Conservation (phyloP, 2,113 vertebrate species). For the Ammodytes dubius region DNA sequence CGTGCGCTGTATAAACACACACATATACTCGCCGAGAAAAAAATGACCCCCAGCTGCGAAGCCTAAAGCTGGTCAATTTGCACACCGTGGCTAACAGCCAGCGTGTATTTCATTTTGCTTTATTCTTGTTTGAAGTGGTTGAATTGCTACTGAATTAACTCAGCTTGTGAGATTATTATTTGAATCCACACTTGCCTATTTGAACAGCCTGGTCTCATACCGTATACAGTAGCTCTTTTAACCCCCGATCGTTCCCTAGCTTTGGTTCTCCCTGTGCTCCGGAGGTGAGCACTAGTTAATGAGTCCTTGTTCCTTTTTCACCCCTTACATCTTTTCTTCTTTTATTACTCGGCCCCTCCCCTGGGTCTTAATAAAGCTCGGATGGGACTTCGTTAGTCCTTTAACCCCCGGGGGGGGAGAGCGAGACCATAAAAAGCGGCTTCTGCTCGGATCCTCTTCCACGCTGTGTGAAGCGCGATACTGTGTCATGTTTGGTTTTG, state of each 20-base stretch:
- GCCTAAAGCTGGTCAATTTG: conserved; percentile 51
- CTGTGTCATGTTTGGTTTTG: conserved; percentile 53
- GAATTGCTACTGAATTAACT: conserved; percentile 24
- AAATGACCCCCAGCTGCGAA: conserved; percentile 56
- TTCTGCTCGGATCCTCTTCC: conserved; percentile 48
- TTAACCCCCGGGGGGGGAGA: conserved; percentile 63
- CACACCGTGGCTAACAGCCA: conserved; percentile 20
- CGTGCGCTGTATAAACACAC: not conserved
- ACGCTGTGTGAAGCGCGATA: conserved; percentile 61
- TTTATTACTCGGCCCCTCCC: conserved; percentile 56
- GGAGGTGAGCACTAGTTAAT: conserved; percentile 68
- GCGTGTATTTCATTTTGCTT: conserved; percentile 17
- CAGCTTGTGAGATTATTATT: not conserved
- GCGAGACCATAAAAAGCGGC: conserved; percentile 56
- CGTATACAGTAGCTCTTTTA: not conserved
- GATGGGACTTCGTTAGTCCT: conserved; percentile 78
- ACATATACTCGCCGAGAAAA: conserved; percentile 4
- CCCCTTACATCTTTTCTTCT: not conserved
- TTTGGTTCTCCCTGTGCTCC: conserved; percentile 49
- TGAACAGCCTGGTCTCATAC: not conserved
- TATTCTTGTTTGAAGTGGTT: conserved; percentile 35
- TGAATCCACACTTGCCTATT: conserved; percentile 21
- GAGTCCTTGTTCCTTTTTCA: conserved; percentile 20
- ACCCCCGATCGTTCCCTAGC: conserved; percentile 12
- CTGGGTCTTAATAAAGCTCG: conserved; percentile 76